Conservation (phyloP, 2,888 invertebrate genomes). For the Spisula subtruncata region DNA sequence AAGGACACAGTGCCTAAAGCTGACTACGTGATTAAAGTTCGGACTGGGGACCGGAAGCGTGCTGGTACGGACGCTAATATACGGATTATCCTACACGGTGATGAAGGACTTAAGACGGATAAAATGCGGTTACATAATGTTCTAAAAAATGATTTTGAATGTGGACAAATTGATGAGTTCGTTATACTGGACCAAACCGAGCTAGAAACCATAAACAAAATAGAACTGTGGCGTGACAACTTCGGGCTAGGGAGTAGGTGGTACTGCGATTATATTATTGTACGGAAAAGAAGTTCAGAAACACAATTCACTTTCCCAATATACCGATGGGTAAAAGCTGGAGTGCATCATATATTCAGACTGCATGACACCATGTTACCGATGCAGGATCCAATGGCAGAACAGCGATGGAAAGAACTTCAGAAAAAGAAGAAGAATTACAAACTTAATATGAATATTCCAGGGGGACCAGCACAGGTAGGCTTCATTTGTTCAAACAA, state of each 20-base stretch:
- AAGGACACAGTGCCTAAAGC: neutral
- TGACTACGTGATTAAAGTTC: conserved; percentile 85
- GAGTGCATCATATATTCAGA: conserved; percentile 85
- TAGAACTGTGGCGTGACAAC: conserved; percentile 87
- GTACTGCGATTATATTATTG: conserved; percentile 86
- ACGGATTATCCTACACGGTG: conserved; percentile 86
- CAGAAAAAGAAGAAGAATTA: conserved; percentile 84
- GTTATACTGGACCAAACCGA: conserved; percentile 68
- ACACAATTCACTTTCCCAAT: conserved; percentile 86
- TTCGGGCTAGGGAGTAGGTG: conserved; percentile 87
- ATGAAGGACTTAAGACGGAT: conserved; percentile 83
- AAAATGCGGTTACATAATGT: conserved; percentile 86
- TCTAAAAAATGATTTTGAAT: conserved; percentile 86
- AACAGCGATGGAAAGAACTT: conserved; percentile 87
- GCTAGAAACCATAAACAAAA: conserved; percentile 74
- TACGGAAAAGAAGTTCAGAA: conserved; percentile 75
- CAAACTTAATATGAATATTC: conserved; percentile 73
- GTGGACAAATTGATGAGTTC: conserved; percentile 81
- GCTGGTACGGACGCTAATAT: conserved; percentile 88
- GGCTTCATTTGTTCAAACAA: neutral
- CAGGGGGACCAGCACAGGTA: conserved; percentile 82
- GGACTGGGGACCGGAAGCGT: conserved; percentile 88
- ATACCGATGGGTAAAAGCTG: conserved; percentile 87
- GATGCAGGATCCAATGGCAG: conserved; percentile 86
- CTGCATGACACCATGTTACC: conserved; percentile 88